Evolutionary conservation across 2,888 invertebrate species (phyloP).

Genomic region (Megastigmus dorsalis): DNA sequence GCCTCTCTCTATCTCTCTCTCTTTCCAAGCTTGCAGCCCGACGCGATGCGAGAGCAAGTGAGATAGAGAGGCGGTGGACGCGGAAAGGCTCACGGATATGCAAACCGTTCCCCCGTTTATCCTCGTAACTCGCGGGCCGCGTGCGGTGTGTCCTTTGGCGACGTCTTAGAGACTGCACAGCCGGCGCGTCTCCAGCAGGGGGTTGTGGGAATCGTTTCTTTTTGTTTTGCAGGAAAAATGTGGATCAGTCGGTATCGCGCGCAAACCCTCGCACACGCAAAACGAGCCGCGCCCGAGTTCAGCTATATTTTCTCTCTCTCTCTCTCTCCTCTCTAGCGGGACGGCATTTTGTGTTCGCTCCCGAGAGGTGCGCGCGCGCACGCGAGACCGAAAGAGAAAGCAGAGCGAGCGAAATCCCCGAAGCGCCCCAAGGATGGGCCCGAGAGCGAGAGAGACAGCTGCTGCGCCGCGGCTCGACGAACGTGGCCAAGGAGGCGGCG

Average conservation of each 20-base stretch:
- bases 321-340: conserved; percentile 16
- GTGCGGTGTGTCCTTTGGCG: no score
- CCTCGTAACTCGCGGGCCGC: no score
- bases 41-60: neutral
- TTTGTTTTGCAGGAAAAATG: no score
- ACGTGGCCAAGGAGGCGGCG: neutral
- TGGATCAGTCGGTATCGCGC: no score
- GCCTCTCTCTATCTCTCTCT: neutral
- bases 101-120: no score
- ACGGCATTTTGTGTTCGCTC: conserved; percentile 26
- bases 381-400: neutral
- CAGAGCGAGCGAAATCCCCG: neutral
- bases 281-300: conserved; percentile 24
- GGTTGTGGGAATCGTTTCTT: no score
- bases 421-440: neutral
- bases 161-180: no score
- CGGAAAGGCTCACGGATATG: no score
- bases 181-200: no score
- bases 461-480: no score
- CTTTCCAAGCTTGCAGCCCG: no score
- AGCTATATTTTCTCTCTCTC: neutral
- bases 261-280: neutral
- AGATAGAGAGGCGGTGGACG: conserved; percentile 5
- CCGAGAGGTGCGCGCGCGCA: conserved; percentile 1
- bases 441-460: neutral